These are phyloP conservation scores for Cistogaster globosa DNA, from an alignment of 2,888 invertebrate genomes.

Conservation along the genomic window DNA sequence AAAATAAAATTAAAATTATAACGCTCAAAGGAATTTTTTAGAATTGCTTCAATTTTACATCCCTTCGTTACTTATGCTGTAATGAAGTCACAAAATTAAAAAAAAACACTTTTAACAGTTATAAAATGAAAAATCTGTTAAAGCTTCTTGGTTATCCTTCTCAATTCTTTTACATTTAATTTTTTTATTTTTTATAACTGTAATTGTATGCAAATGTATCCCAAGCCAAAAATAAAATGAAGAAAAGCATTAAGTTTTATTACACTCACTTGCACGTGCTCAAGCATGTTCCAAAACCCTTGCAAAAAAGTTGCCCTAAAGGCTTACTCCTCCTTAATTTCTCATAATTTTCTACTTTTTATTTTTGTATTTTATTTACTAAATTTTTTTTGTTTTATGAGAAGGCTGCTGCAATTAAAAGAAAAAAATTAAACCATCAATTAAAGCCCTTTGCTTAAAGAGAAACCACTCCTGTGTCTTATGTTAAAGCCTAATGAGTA, in stretches of 20 bases:
- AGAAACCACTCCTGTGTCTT: slow-evolving; percentile 1
- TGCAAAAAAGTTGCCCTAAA: slow-evolving; percentile 3
- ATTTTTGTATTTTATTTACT: slow-evolving; percentile 40
- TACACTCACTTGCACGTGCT: slow-evolving; percentile 67
- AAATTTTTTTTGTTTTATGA: slow-evolving; percentile 19
- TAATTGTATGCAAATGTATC: slow-evolving; percentile 65
- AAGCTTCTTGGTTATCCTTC: slow-evolving; percentile 15
- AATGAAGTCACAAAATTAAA: no score
- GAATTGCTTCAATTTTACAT: no score
- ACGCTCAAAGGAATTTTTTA: no score
- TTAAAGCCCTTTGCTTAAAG: slow-evolving; percentile 44
- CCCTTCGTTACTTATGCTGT: no score
- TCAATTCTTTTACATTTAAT: neutral
- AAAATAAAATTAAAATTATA: no score
- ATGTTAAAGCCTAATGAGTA: slow-evolving; percentile 46
- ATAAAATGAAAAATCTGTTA: neutral
- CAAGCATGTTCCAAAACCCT: slow-evolving; percentile 33
- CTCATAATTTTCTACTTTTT: slow-evolving; percentile 49
- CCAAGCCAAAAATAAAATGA: slow-evolving; percentile 5
- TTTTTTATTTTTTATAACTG: slow-evolving; percentile 51
- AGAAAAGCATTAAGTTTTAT: slow-evolving; percentile 56
- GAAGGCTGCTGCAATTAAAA: slow-evolving; percentile 31
- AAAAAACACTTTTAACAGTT: no score
- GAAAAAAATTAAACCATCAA: slow-evolving; percentile 64
- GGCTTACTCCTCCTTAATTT: slow-evolving; percentile 64